These are phyloP conservation scores for Glareola pratincola DNA, from an alignment of 2,113 vertebrate genomes.

Conservation along the genomic window DNA sequence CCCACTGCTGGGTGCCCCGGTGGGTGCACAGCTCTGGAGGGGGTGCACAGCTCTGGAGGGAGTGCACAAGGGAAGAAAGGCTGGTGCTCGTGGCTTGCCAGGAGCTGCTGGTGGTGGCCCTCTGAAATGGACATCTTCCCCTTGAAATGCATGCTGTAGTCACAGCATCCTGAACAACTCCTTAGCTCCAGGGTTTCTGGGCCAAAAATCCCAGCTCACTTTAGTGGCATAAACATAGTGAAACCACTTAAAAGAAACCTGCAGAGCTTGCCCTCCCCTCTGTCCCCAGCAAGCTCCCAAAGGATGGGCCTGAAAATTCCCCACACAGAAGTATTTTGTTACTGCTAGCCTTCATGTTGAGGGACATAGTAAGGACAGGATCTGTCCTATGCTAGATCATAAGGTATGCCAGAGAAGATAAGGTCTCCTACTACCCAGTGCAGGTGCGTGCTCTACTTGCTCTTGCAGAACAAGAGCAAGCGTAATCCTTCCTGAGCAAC, in stretches of 20 bases:
- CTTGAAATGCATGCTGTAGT: neutral
- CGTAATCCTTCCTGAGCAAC: rapidly evolving
- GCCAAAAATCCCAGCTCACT: neutral
- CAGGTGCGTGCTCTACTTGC: neutral
- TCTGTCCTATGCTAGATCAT: neutral
- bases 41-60: no score
- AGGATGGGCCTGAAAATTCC: neutral
- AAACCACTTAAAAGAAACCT: neutral
- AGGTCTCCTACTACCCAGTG: neutral
- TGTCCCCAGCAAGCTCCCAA: neutral
- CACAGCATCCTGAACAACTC: neutral
- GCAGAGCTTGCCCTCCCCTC: neutral
- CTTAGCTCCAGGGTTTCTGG: neutral
- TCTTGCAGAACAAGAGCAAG: neutral
- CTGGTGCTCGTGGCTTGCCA: rapidly evolving
- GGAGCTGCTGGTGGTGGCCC: neutral
- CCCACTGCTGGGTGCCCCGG: no score
- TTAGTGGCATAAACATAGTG: neutral
- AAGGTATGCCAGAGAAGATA: neutral
- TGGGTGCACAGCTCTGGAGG: no score
- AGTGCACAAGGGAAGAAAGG: neutral
- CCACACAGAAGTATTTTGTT: neutral
- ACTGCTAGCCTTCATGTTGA: neutral
- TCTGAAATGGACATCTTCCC: neutral
- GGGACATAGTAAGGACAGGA: neutral